A percentile compares a stretch with the other conserved stretches of the same genome.
These are phyloP conservation scores for Agriopis aurantiaria DNA, from an alignment of 2,888 invertebrate genomes.

Conservation along the genomic window DNA sequence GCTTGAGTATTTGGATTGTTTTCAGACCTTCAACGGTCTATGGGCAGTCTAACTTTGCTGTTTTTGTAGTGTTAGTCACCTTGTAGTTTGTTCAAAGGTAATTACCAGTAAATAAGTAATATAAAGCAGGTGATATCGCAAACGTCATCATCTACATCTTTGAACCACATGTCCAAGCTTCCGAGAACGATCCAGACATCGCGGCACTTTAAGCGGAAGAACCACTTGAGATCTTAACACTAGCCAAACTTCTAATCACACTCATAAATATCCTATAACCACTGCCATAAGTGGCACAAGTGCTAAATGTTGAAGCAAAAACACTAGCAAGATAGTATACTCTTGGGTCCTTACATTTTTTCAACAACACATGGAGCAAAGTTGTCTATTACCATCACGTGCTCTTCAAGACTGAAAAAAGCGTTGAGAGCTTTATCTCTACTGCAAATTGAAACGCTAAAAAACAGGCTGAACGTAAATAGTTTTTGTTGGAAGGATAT, in stretches of 20 bases:
- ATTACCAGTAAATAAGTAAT: too few relatives aligned
- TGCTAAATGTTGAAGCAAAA: slow-evolving; percentile 27
- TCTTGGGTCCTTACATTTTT: slow-evolving; percentile 32
- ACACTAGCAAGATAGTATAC: slow-evolving; percentile 15
- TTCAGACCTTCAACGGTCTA: too few relatives aligned
- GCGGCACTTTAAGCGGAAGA: slow-evolving; percentile 56
- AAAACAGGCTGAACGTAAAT: slow-evolving; percentile 30
- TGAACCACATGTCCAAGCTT: slow-evolving; percentile 27
- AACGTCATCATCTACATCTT: not conserved
- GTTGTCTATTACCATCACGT: slow-evolving; percentile 39
- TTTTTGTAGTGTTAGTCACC: too few relatives aligned
- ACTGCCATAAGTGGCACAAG: slow-evolving; percentile 32
- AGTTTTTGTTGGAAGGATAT: slow-evolving; percentile 26
- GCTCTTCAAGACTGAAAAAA: slow-evolving; percentile 40
- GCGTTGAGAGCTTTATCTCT: slow-evolving; percentile 49
- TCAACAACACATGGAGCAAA: slow-evolving; percentile 38
- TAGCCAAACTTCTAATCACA: slow-evolving; percentile 45
- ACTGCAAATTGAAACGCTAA: slow-evolving; percentile 32
- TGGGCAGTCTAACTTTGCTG: too few relatives aligned
- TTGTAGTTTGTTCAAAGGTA: too few relatives aligned
- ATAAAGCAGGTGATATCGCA: not conserved
- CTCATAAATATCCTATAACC: slow-evolving; percentile 58
- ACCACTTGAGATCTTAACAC: slow-evolving; percentile 67
- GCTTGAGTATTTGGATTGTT: too few relatives aligned
- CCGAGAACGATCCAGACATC: slow-evolving; percentile 44